phyloP scores from a whole-genome alignment of 2,888 invertebrate species.

The Dinocampus coccinellae region DNA sequence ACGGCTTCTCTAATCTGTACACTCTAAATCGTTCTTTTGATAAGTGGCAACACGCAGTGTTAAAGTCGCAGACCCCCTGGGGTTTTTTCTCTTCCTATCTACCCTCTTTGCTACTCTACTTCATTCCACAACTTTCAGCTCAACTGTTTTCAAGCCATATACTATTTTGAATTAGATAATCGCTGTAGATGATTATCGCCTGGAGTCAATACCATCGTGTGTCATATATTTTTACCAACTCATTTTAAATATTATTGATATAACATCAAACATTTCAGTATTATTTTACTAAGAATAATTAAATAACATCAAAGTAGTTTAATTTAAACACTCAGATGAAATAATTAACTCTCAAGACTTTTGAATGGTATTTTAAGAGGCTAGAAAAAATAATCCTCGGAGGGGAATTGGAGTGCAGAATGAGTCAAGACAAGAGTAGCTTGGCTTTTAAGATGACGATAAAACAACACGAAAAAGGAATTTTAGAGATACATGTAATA shows the following conservation, averaged over 20 bases:
- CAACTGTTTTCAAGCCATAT: constrained; percentile 27
- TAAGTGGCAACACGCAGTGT: constrained; percentile 39
- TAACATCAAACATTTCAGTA: not conserved
- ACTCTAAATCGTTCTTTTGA: constrained; percentile 44
- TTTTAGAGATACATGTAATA: constrained; percentile 2
- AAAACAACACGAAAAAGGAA: not conserved
- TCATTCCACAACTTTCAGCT: not conserved
- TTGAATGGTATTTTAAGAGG: not conserved
- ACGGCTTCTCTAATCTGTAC: constrained; percentile 34
- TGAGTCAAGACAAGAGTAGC: not conserved
- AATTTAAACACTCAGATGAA: not conserved
- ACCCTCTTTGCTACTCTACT: not conserved
- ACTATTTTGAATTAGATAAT: constrained; percentile 34
- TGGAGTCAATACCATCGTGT: not conserved
- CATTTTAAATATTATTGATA: not conserved
- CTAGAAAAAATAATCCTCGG: not conserved
- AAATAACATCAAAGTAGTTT: not conserved
- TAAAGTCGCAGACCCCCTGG: constrained; percentile 33
- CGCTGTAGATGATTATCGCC: constrained; percentile 36
- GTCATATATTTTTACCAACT: not conserved
- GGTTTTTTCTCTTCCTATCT: constrained; percentile 8
- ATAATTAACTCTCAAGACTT: not conserved
- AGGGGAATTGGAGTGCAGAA: not conserved
- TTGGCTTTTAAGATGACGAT: not conserved
- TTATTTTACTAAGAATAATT: not conserved